Conservation (phyloP, 2,888 invertebrate genomes). For the Scaptodrosophila latifasciaeformis region DNA sequence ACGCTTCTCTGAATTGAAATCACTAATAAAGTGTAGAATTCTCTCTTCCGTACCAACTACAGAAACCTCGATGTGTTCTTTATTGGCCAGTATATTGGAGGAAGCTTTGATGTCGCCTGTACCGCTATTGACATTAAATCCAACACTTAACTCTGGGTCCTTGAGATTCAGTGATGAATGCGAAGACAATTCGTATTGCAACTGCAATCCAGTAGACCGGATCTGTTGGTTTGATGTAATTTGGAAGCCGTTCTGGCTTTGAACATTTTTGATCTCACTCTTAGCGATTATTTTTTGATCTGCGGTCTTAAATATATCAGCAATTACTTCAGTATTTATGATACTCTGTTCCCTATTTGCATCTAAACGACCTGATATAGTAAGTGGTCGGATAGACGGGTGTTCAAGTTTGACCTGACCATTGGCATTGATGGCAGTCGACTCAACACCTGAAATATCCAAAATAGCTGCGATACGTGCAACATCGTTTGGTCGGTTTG, state of each 20-base stretch:
- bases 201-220: slow-evolving; percentile 75
- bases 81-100: slow-evolving; percentile 59
- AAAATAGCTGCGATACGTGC: slow-evolving; percentile 78
- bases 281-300: slow-evolving; percentile 77
- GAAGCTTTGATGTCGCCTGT: slow-evolving; percentile 66
- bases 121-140: slow-evolving; percentile 68
- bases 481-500: slow-evolving; percentile 82
- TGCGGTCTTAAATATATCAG: slow-evolving; percentile 79
- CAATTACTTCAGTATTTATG: slow-evolving; percentile 72
- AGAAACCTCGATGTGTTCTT: slow-evolving; percentile 66
- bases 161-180: slow-evolving; percentile 64
- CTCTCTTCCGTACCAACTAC: slow-evolving; percentile 59
- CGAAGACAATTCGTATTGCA: slow-evolving; percentile 59
- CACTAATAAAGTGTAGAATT: slow-evolving; percentile 49
- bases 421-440: slow-evolving; percentile 75
- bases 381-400: slow-evolving; percentile 79
- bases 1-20: slow-evolving; percentile 55
- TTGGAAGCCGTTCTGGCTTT: slow-evolving; percentile 71
- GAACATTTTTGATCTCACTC: slow-evolving; percentile 34
- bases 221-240: slow-evolving; percentile 72
- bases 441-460: slow-evolving; percentile 77
- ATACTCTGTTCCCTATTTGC: slow-evolving; percentile 70
- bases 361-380: slow-evolving; percentile 75
- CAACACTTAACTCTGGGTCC: slow-evolving; percentile 60
- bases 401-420: slow-evolving; percentile 81